Percentiles rank a stretch among this genome's conserved stretches.
These are phyloP conservation scores for Erythrocebus patas DNA, from an alignment of 2,113 vertebrate species.

Conservation along the genomic window DNA sequence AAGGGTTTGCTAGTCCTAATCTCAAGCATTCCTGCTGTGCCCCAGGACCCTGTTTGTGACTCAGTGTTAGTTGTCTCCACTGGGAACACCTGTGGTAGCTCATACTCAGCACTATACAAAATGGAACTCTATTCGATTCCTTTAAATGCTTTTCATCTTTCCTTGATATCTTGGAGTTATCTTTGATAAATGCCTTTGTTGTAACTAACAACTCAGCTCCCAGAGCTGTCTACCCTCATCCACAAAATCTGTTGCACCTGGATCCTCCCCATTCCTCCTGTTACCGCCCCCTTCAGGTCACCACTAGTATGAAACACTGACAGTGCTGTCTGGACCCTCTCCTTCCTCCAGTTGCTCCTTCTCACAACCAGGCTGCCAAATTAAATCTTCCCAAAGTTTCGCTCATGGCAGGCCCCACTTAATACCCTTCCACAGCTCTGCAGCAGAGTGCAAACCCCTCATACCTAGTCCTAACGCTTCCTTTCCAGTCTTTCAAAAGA, in stretches of 20 bases:
- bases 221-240: not conserved
- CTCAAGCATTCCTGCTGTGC: not conserved
- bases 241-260: not conserved
- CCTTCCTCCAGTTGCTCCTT: not conserved
- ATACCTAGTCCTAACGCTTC: not conserved
- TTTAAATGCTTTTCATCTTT: not conserved
- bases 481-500: not conserved
- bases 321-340: not conserved
- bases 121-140: not conserved
- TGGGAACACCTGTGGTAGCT: not conserved
- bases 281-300: not conserved
- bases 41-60: not conserved
- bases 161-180: not conserved
- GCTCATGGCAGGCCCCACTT: not conserved
- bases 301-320: not conserved
- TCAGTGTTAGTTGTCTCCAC: not conserved
- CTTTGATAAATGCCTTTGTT: not conserved
- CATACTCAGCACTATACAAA: not conserved
- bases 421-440: not conserved
- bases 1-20: not conserved
- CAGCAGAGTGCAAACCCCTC: not conserved
- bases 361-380: not conserved
- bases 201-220: not conserved
- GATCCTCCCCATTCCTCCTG: not conserved
- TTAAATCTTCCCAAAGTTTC: not conserved